Conservation (phyloP, 2,797 vertebrate species). For the Zenarchopterus dispar region DNA sequence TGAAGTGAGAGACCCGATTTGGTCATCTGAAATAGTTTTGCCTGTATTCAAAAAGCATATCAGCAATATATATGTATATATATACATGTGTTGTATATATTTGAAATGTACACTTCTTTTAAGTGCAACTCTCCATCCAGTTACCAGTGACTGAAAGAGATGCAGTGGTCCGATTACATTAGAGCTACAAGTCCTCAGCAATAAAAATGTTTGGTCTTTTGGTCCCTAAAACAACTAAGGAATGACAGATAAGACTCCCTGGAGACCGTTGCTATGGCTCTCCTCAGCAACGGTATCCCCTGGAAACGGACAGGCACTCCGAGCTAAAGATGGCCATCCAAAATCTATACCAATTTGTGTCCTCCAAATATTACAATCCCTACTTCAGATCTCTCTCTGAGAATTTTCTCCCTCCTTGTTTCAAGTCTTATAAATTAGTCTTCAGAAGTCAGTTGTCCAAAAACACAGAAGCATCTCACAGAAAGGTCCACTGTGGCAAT, state of each 20-base stretch:
- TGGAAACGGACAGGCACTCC: conserved; percentile 96
- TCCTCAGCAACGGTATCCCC: conserved; percentile 87
- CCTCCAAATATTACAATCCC: conserved; percentile 82
- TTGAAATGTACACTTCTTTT: conserved; percentile 85
- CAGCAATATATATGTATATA: conserved; percentile 89
- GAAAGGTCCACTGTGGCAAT: conserved; percentile 76
- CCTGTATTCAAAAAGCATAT: conserved; percentile 96
- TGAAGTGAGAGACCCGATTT: conserved; percentile 81
- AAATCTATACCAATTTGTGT: conserved; percentile 84
- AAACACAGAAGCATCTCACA: conserved; percentile 59
- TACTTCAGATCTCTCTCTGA: conserved; percentile 76
- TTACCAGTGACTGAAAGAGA: conserved; percentile 90
- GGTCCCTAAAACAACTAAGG: conserved; percentile 99
- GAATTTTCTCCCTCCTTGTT: conserved; percentile 78
- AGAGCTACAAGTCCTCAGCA: conserved; percentile 95
- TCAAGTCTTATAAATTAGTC: conserved; percentile 82
- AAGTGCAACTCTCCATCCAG: conserved; percentile 90
- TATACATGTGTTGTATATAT: conserved; percentile 85
- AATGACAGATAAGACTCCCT: conserved; percentile 98
- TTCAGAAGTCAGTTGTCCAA: conserved; percentile 72
- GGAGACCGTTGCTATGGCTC: conserved; percentile 89
- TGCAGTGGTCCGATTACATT: conserved; percentile 93
- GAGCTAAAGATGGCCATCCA: conserved; percentile 89
- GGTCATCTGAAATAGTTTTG: conserved; percentile 92
- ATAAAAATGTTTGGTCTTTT: conserved; percentile 99